These are phyloP conservation scores for Drosophila teissieri DNA, from an alignment of 1,140 invertebrate species.

Conservation along the genomic window DNA sequence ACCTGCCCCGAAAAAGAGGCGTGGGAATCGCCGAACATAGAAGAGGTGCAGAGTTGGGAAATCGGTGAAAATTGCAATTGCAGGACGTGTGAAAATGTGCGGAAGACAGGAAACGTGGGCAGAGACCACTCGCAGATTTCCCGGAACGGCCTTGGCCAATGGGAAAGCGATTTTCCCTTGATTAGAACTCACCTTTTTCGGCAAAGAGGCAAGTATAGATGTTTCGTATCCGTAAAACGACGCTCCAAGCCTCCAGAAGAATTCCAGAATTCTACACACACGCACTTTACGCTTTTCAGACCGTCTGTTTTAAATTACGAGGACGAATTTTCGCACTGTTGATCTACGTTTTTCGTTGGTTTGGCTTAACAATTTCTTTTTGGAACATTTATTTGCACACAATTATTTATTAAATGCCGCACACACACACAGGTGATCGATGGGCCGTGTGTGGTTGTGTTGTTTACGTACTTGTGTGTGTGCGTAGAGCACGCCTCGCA, in stretches of 20 bases:
- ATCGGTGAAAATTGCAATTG: conserved; percentile 66
- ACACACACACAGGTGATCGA: conserved; percentile 25
- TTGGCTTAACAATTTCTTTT: conserved; percentile 23
- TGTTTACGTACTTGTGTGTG: conserved; percentile 32
- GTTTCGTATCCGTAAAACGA: conserved; percentile 27
- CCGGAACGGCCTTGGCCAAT: conserved; percentile 47
- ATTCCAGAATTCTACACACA: conserved; percentile 8
- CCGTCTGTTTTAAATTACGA: conserved; percentile 26
- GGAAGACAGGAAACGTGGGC: conserved; percentile 69
- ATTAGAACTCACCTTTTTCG: conserved; percentile 30
- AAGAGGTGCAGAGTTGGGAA: neutral
- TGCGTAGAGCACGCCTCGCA: conserved; percentile 43
- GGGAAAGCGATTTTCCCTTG: conserved; percentile 18
- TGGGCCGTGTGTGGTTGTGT: conserved; percentile 9
- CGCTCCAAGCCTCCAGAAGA: conserved; percentile 9
- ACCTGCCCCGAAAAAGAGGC: conserved; percentile 36
- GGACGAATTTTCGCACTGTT: conserved; percentile 30
- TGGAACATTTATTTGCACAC: conserved; percentile 43
- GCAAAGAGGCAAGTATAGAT: conserved; percentile 9
- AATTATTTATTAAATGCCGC: conserved; percentile 49
- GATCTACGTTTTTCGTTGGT: conserved; percentile 15
- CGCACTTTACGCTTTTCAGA: neutral
- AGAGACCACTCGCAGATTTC: conserved; percentile 18
- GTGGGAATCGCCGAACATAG: conserved; percentile 56
- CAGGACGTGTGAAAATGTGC: conserved; percentile 70